A percentile compares a stretch with the other conserved stretches of the same genome.
phyloP scores from a whole-genome alignment of 1,140 invertebrate species.

The Dendroctonus ponderosae region DNA sequence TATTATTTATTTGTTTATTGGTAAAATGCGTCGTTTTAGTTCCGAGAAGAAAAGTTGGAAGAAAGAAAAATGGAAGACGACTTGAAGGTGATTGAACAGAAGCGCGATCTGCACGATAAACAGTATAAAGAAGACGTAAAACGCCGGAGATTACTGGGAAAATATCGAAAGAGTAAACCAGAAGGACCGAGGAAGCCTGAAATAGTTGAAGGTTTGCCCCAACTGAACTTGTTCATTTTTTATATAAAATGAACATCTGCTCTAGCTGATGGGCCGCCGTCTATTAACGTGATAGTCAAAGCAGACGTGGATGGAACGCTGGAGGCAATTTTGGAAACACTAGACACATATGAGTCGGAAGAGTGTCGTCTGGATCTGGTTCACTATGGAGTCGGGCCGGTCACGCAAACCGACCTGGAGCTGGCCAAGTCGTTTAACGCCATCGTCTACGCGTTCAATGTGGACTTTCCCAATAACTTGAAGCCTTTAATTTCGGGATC shows the following conservation, averaged over 20 bases:
- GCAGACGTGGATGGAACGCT: constrained; percentile 87
- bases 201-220: constrained; percentile 50
- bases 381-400: constrained; percentile 84
- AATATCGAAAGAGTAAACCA: constrained; percentile 51
- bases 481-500: constrained; percentile 54
- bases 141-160: constrained; percentile 61
- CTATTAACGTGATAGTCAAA: constrained; percentile 63
- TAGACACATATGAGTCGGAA: constrained; percentile 82
- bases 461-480: constrained; percentile 57
- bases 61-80: constrained; percentile 65
- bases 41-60: constrained; percentile 58
- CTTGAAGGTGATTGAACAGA: constrained; percentile 62
- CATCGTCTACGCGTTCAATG: constrained; percentile 86
- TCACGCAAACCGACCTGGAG: constrained; percentile 82
- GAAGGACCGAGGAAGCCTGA: constrained; percentile 61
- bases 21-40: too few relatives aligned
- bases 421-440: constrained; percentile 82
- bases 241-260: not conserved
- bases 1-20: constrained; percentile 1
- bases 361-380: constrained; percentile 81
- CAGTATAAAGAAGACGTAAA: constrained; percentile 68
- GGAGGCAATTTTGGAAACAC: constrained; percentile 89
- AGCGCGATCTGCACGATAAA: constrained; percentile 65
- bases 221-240: not conserved
- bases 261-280: constrained; percentile 51